Evolutionary conservation across 2,888 invertebrate genomes (phyloP).

Genomic region (Rhogogaster chlorosoma): DNA sequence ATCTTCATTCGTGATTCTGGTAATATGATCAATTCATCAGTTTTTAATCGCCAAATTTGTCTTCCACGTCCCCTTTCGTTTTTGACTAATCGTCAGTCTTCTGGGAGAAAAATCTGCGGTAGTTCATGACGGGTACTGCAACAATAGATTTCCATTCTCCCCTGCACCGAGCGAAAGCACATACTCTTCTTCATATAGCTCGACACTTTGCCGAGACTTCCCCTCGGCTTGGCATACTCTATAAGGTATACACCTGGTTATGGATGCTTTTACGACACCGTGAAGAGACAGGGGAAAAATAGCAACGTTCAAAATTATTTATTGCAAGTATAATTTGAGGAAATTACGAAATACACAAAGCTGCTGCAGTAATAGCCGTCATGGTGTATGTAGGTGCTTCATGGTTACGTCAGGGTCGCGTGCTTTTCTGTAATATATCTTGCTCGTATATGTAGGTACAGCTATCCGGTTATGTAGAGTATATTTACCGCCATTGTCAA

Average conservation of each 20-base stretch:
- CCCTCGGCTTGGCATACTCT: neutral
- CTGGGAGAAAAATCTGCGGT: neutral
- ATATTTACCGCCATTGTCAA: neutral
- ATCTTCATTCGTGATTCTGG: neutral
- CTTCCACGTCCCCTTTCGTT: neutral
- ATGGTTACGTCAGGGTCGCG: neutral
- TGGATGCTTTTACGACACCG: neutral
- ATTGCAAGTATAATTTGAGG: constrained; percentile 27
- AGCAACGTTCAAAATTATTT: neutral
- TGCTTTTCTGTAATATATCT: constrained; percentile 11
- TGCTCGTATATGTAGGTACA: neutral
- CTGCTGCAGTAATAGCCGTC: neutral
- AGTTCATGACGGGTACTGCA: neutral
- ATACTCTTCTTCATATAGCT: neutral
- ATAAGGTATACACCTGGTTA: neutral
- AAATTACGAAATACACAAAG: neutral
- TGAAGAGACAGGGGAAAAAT: neutral
- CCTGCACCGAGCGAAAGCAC: neutral
- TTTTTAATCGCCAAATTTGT: neutral
- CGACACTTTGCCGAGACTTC: neutral
- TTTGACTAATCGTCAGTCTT: neutral
- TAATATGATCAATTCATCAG: neutral
- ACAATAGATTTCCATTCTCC: neutral
- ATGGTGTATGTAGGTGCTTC: neutral
- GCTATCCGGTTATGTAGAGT: neutral